A percentile compares a stretch with the other conserved stretches of the same genome.
Evolutionary conservation across 2,797 vertebrate species (phyloP).

Genomic region (Lemur catta): DNA sequence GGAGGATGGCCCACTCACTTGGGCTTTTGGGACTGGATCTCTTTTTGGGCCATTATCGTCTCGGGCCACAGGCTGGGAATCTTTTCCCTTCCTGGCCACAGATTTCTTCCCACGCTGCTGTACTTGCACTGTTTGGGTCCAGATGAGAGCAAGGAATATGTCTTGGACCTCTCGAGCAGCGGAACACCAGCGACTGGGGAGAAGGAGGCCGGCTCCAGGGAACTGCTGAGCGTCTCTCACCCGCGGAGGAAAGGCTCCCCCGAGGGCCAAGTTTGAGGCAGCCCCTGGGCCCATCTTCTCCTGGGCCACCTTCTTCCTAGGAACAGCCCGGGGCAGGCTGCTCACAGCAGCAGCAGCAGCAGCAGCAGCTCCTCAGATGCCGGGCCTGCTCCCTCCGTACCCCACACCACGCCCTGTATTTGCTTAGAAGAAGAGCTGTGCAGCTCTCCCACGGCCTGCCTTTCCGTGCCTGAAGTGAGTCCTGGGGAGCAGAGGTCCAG

Average conservation of each 20-base stretch:
- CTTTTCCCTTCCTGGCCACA: no score
- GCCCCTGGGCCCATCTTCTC: rapidly evolving
- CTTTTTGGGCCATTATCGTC: no score
- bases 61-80: no score
- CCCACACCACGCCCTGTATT: background rate
- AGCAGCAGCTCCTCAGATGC: background rate
- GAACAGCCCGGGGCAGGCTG: background rate
- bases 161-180: background rate
- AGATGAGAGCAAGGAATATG: background rate
- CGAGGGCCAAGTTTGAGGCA: background rate
- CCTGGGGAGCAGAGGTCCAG: rapidly evolving
- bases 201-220: no score
- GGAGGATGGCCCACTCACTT: no score
- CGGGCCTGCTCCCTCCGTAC: background rate
- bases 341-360: background rate
- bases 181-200: background rate
- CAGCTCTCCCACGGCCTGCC: background rate
- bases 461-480: background rate
- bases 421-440: background rate
- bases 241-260: no score
- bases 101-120: background rate
- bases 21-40: no score
- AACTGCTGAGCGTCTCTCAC: background rate
- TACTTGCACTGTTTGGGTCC: background rate
- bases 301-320: background rate